Evolutionary conservation across 1,140 invertebrate genomes (phyloP).

Genomic region (Lepidotrigona ventralis): DNA sequence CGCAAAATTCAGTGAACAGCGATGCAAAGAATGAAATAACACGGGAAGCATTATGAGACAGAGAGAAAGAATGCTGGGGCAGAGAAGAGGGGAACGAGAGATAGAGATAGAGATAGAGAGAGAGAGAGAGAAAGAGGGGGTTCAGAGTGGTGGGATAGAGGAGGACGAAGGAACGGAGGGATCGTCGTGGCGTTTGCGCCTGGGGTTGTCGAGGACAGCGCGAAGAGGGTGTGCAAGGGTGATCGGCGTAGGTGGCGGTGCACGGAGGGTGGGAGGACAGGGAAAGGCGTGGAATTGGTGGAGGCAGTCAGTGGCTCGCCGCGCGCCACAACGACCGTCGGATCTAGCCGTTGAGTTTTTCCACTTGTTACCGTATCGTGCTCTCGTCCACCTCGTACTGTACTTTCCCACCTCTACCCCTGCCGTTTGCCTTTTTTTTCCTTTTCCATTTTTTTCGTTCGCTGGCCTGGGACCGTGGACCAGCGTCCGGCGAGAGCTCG

Average conservation of each 20-base stretch:
- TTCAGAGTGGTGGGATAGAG: background rate
- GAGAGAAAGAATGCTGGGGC: background rate
- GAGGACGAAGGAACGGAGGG: slow-evolving; percentile 13
- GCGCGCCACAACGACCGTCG: slow-evolving; percentile 72
- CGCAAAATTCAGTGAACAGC: slow-evolving; percentile 40
- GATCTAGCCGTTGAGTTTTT: slow-evolving; percentile 61
- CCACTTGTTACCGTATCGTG: slow-evolving; percentile 55
- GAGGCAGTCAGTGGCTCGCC: slow-evolving; percentile 75
- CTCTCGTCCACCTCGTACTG: too few species aligned
- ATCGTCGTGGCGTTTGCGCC: slow-evolving; percentile 64
- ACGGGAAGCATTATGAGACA: slow-evolving; percentile 27
- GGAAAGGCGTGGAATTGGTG: slow-evolving; percentile 71
- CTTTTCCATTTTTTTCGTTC: background rate
- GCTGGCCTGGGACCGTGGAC: too few species aligned
- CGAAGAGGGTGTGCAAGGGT: slow-evolving; percentile 54
- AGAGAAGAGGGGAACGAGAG: slow-evolving; percentile 1
- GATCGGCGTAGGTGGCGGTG: slow-evolving; percentile 57
- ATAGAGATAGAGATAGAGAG: background rate
- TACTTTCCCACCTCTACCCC: background rate
- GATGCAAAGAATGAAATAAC: slow-evolving; percentile 37
- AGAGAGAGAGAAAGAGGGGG: background rate
- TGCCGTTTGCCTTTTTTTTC: background rate
- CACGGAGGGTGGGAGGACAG: slow-evolving; percentile 51
- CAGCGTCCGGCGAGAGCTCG: background rate
- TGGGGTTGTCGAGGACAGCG: slow-evolving; percentile 60